Evolutionary conservation across 2,888 invertebrate species (phyloP), one percentile per base, ranked within the genome.

Genomic region (Hirtodrosophila histrioides): DNA sequence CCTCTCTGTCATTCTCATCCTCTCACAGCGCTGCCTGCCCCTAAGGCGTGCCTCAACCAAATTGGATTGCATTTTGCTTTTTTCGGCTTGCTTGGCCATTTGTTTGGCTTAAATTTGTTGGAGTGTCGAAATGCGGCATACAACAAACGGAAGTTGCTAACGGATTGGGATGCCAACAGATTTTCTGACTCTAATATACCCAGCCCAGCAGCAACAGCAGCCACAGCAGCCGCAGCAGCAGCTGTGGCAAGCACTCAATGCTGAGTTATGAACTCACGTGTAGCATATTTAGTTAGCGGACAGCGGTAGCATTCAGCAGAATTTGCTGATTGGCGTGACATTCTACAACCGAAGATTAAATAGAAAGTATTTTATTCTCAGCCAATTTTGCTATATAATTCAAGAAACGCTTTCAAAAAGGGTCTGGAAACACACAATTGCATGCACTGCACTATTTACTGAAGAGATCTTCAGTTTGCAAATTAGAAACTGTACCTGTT

Each of bases 141-240:
- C 75, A 75, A 76, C 72, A 65, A 83, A 69, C 86, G 82, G 82
- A 82, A 86, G 81, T 70, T 64, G 79, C 79, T 46, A 78, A 72
- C 72, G 60, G 62, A 75, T 77, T 79, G 48, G 56, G 50, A 61
- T 73, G 69, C 58, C 77, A 79, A 40, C 73, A 57, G 23, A 55
- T 11, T 37, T 24, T 29, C 7, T 8, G 9, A 1, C 37, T 23
- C 48, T 7, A 24, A n/a, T 35, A 35, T 12, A 44, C 31, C 44
- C 40, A 24, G 27, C 17, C 17, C 17, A 17, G 17, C 17, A 17
- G 17, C 17, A 17, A 17, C 17, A 17, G 17, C 17, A 17, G 17
- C 17, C 17, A 2, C 17, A 17, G 17, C 2, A 17, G 17, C 17
- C 2, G 17, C 17, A 17, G 17, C 17, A 33, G 27, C 75, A 73